These are phyloP conservation scores for Congeria kusceri DNA, from an alignment of 2,888 invertebrate species.

Conservation along the genomic window DNA sequence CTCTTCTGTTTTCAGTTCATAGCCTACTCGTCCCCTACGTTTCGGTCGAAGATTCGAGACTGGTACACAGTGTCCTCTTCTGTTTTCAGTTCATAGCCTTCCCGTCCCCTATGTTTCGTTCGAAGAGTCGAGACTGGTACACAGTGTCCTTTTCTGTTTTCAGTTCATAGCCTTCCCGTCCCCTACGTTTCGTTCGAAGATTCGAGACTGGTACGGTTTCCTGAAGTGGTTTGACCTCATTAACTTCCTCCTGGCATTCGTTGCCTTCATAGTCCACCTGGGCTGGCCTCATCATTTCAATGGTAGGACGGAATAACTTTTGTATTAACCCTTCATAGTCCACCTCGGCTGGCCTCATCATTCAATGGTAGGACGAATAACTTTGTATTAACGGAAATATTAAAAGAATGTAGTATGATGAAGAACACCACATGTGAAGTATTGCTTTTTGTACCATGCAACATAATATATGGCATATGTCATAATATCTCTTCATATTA, in stretches of 20 bases:
- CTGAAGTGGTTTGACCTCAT: slow-evolving; percentile 70
- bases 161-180: slow-evolving; percentile 78
- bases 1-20: slow-evolving; percentile 67
- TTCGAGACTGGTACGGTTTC: slow-evolving; percentile 82
- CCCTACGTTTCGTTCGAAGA: slow-evolving; percentile 75
- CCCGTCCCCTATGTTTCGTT: slow-evolving; percentile 74
- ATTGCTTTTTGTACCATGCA: no score
- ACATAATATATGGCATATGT: no score
- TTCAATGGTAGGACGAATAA: no score
- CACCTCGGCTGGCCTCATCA: no score
- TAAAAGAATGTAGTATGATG: no score
- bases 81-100: slow-evolving; percentile 73
- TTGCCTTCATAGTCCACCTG: slow-evolving; percentile 68
- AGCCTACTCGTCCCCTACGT: slow-evolving; percentile 75
- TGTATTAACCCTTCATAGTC: no score
- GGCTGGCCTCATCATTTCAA: background rate
- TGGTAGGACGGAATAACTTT: no score
- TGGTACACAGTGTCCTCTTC: slow-evolving; percentile 69
- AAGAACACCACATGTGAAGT: no score
- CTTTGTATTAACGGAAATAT: no score
- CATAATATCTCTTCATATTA: no score
- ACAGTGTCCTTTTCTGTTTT: slow-evolving; percentile 11
- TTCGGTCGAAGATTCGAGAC: slow-evolving; percentile 79
- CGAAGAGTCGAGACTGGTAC: slow-evolving; percentile 83
- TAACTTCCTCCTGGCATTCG: slow-evolving; percentile 70